Conservation (phyloP, 2,797 vertebrate genomes). For the Chiroxiphia lanceolata region DNA sequence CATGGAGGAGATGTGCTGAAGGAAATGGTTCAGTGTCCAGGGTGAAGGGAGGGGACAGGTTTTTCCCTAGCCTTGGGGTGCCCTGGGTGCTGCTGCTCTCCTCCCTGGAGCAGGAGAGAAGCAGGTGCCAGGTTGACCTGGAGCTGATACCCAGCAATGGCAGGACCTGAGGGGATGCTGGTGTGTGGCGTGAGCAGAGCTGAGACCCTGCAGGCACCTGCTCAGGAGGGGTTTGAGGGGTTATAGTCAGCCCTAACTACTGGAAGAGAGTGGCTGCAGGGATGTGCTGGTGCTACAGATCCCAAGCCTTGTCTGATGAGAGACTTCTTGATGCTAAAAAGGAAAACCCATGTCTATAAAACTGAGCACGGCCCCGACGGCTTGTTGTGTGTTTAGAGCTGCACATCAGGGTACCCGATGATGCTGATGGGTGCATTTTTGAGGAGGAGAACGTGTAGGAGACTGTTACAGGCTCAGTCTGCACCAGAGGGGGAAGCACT, state of each 20-base stretch:
- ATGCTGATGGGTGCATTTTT: neutral
- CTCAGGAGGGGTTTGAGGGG: neutral
- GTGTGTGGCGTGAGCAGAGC: neutral
- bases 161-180: neutral
- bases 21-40: rapidly evolving
- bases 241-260: neutral
- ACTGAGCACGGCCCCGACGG: neutral
- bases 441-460: rapidly evolving
- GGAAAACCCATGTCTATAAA: rapidly evolving
- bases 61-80: neutral
- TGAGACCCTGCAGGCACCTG: neutral
- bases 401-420: rapidly evolving
- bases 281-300: neutral
- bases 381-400: rapidly evolving
- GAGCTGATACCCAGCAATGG: neutral
- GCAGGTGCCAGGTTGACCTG: neutral
- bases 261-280: neutral
- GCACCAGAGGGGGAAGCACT: slow-evolving; percentile 18
- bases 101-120: neutral
- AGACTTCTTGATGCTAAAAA: too few relatives aligned
- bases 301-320: neutral
- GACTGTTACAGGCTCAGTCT: neutral
- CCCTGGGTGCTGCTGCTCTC: neutral
- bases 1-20: neutral
- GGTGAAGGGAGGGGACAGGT: neutral